phyloP scores from a whole-genome alignment of 2,888 invertebrate species.

The Nymphalis urticae region DNA sequence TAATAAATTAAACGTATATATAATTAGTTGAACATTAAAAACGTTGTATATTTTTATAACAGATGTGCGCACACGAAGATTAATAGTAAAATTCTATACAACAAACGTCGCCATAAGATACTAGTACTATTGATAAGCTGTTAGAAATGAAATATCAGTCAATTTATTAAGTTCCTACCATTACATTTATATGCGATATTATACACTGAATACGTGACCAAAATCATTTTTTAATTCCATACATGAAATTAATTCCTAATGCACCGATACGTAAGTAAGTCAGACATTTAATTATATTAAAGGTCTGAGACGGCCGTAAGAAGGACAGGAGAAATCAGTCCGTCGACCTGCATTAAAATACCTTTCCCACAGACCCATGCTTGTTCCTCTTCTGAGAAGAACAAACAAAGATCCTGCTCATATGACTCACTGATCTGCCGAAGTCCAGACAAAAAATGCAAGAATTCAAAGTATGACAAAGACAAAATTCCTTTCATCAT shows the following conservation, averaged over 20 bases:
- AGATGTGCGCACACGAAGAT: too few species aligned
- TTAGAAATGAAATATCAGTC: too few species aligned
- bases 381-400: slow-evolving; percentile 74
- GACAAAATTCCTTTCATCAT: slow-evolving; percentile 29
- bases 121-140: too few species aligned
- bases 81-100: too few species aligned
- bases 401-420: slow-evolving; percentile 77
- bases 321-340: slow-evolving; percentile 70
- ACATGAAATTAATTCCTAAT: slow-evolving; percentile 5
- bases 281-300: slow-evolving; percentile 55
- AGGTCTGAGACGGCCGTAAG: slow-evolving; percentile 51
- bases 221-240: too few species aligned
- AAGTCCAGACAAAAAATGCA: slow-evolving; percentile 58
- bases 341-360: slow-evolving; percentile 73
- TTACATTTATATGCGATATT: too few species aligned
- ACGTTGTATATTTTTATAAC: too few species aligned
- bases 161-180: too few species aligned
- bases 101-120: too few species aligned
- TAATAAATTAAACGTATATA: too few species aligned
- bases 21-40: too few species aligned
- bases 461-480: slow-evolving; percentile 25
- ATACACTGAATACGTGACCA: too few species aligned
- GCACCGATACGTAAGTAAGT: slow-evolving; percentile 16
- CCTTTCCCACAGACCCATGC: slow-evolving; percentile 74
- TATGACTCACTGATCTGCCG: slow-evolving; percentile 66